phyloP scores from a whole-genome alignment of 2,888 invertebrate species.

The Apantesis nais region DNA sequence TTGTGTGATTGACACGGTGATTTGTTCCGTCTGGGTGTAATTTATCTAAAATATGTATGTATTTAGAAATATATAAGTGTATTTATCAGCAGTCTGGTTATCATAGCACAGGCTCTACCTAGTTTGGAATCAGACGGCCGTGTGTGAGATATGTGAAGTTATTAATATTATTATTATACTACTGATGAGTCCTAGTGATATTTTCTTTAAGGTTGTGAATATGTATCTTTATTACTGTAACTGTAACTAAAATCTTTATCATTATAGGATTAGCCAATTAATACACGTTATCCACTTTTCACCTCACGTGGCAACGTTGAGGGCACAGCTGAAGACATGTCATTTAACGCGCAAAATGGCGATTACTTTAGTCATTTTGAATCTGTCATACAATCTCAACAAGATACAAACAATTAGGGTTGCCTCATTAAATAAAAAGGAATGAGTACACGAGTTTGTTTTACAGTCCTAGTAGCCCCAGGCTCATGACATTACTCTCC shows the following conservation, averaged over 20 bases:
- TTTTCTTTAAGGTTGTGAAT: background rate
- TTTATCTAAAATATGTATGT: too few species aligned
- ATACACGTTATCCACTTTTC: background rate
- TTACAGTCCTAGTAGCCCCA: background rate
- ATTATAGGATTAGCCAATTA: background rate
- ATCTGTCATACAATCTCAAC: background rate
- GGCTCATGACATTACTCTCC: background rate
- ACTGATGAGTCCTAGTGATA: background rate
- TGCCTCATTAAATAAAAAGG: background rate
- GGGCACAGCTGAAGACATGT: background rate
- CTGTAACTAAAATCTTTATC: background rate
- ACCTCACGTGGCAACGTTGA: background rate
- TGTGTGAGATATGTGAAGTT: too few species aligned
- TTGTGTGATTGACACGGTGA: too few species aligned
- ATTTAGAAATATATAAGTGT: too few species aligned
- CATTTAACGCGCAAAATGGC: too few species aligned
- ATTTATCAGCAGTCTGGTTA: too few species aligned
- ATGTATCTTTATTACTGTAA: background rate
- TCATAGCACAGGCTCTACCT: too few species aligned
- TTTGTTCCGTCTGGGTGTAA: too few species aligned
- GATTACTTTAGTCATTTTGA: too few species aligned
- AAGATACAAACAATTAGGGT: background rate
- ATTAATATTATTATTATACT: too few species aligned
- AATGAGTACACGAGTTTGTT: background rate
- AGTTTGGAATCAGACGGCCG: too few species aligned